Evolutionary conservation across 2,797 vertebrate species (phyloP).

Genomic region (Adrianichthys oophorus): DNA sequence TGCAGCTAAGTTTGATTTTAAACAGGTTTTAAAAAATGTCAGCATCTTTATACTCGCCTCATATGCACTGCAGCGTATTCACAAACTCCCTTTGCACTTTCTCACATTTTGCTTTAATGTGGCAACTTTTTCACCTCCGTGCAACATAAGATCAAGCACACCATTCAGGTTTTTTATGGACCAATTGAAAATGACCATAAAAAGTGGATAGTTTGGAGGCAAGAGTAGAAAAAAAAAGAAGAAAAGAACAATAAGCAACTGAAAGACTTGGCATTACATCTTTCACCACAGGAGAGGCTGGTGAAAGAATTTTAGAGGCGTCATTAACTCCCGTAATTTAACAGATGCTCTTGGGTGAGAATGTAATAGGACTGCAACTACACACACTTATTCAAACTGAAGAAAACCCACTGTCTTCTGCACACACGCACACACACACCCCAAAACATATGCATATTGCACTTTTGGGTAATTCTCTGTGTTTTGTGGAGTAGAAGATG

Average conservation of each 20-base stretch:
- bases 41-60: not conserved
- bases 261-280: conserved; percentile 42
- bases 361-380: conserved; percentile 53
- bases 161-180: conserved; percentile 4
- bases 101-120: conserved; percentile 2
- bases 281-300: conserved; percentile 43
- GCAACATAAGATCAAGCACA: not conserved
- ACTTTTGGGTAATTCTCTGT: conserved; percentile 17
- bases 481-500: too few relatives aligned
- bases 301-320: conserved; percentile 62
- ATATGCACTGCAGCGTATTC: not conserved
- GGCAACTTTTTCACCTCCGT: conserved; percentile 6
- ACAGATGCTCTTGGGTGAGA: conserved; percentile 61
- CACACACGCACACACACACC: conserved; percentile 8
- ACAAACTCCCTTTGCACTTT: not conserved
- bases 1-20: too few relatives aligned
- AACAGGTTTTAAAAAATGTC: not conserved
- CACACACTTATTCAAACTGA: conserved; percentile 44
- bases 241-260: conserved; percentile 20
- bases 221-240: conserved; percentile 15
- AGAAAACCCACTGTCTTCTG: conserved; percentile 22
- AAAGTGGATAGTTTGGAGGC: conserved; percentile 1
- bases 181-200: conserved; percentile 5
- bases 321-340: conserved; percentile 70
- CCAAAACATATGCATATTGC: conserved; percentile 16